Percentiles rank a stretch among this genome's conserved stretches.
Conservation (phyloP, 2,113 vertebrate genomes). For the Callorhinus ursinus region DNA sequence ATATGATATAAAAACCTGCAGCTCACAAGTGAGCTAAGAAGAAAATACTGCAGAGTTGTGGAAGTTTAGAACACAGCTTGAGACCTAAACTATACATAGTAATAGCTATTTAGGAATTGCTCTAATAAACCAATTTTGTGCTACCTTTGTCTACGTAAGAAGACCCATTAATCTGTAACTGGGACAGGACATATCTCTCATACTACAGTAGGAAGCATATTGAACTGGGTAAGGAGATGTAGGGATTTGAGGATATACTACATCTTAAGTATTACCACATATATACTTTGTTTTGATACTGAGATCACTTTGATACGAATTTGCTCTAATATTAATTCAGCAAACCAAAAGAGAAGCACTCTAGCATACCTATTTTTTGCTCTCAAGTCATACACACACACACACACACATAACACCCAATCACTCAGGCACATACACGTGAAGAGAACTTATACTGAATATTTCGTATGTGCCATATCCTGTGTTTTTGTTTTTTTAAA, state of each 20-base stretch:
- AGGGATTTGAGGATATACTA: background rate
- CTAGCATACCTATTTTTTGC: background rate
- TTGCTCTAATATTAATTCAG: background rate
- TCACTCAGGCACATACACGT: background rate
- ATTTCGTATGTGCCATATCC: background rate
- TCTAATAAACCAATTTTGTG: background rate
- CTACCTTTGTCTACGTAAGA: background rate
- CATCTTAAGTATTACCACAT: background rate
- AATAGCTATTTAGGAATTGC: background rate
- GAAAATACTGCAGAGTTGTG: background rate
- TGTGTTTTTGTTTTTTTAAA: too few relatives aligned
- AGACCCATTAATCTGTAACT: background rate
- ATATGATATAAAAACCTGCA: background rate
- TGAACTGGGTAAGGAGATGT: background rate
- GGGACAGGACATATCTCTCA: background rate
- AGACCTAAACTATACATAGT: background rate
- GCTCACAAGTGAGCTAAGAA: background rate
- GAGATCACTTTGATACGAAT: background rate
- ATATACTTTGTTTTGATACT: background rate
- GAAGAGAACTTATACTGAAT: background rate
- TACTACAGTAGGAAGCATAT: background rate
- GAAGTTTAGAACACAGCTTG: background rate
- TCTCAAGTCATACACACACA: background rate
- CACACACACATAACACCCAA: background rate
- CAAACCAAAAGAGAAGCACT: background rate